Evolutionary conservation across 2,888 invertebrate species (phyloP).

Genomic region (Pseudanteris insignis): DNA sequence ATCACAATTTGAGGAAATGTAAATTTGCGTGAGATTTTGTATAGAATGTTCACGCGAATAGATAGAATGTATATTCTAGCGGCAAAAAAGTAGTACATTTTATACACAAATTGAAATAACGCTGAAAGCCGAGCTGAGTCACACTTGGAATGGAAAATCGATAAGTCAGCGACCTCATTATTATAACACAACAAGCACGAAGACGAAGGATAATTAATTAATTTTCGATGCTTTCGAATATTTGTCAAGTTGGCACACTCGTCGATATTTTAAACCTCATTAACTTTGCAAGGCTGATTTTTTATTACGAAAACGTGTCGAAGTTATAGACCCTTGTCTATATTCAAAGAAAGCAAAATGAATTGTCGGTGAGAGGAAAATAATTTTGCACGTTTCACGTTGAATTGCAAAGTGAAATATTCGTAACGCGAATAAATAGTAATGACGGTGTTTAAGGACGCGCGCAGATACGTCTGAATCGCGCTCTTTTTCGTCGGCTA

Average conservation of each 20-base stretch:
- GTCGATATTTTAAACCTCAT: constrained; percentile 1
- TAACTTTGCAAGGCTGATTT: not conserved
- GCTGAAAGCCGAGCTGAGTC: no score
- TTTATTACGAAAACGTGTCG: not conserved
- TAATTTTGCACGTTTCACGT: not conserved
- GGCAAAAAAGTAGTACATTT: no score
- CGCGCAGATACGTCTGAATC: not conserved
- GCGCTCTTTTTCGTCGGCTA: constrained; percentile 11
- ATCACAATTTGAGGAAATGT: no score
- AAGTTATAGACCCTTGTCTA: constrained; percentile 3
- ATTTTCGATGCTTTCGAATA: not conserved
- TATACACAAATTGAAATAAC: no score
- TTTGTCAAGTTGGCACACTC: not conserved
- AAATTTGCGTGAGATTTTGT: no score
- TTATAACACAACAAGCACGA: not conserved
- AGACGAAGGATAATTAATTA: not conserved
- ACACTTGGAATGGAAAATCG: no score
- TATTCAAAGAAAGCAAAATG: constrained; percentile 6
- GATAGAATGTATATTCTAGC: no score
- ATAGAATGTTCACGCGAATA: no score
- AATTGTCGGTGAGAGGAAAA: not conserved
- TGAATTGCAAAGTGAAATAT: not conserved
- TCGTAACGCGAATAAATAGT: not conserved
- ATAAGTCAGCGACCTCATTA: no score
- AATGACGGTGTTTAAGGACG: no score